A percentile compares a stretch with the other conserved stretches of the same genome.
Conservation (phyloP, 1,140 invertebrate species). For the Dinoponera quadriceps region DNA sequence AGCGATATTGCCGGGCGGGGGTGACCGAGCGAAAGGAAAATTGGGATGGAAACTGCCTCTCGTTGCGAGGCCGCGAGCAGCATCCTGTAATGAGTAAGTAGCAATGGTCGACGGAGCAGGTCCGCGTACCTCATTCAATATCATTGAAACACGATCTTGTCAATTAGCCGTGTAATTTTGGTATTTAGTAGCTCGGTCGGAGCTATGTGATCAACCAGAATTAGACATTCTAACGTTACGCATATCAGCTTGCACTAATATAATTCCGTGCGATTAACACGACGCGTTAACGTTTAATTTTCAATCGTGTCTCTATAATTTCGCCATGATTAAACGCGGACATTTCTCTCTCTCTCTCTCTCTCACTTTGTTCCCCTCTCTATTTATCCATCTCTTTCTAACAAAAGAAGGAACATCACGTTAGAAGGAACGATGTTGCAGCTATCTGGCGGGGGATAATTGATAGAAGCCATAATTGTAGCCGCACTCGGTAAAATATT, state of each 20-base stretch:
- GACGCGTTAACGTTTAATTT: neutral
- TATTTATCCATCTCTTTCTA: no score
- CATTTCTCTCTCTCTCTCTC: no score
- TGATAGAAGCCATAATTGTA: neutral
- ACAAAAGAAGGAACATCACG: neutral
- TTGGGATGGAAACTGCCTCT: constrained; percentile 19
- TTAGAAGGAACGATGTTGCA: neutral
- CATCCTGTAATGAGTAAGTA: constrained; percentile 37
- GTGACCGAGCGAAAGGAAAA: constrained; percentile 36
- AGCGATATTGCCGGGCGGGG: constrained; percentile 24
- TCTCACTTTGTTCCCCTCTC: no score
- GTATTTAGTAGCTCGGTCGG: constrained; percentile 44
- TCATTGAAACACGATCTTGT: constrained; percentile 57
- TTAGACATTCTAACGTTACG: constrained; percentile 41
- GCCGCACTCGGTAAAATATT: neutral
- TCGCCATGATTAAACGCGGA: neutral
- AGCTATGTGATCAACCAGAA: constrained; percentile 9
- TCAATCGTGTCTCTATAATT: constrained; percentile 1
- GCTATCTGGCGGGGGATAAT: neutral
- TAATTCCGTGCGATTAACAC: constrained; percentile 6
- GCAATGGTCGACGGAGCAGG: constrained; percentile 35
- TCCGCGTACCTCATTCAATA: constrained; percentile 31
- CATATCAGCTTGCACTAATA: constrained; percentile 22
- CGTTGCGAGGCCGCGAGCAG: neutral
- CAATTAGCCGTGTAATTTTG: constrained; percentile 51